Base-by-base conservation (phyloP, 2,797 vertebrate genomes). In the Poeciliopsis turneri region DNA sequence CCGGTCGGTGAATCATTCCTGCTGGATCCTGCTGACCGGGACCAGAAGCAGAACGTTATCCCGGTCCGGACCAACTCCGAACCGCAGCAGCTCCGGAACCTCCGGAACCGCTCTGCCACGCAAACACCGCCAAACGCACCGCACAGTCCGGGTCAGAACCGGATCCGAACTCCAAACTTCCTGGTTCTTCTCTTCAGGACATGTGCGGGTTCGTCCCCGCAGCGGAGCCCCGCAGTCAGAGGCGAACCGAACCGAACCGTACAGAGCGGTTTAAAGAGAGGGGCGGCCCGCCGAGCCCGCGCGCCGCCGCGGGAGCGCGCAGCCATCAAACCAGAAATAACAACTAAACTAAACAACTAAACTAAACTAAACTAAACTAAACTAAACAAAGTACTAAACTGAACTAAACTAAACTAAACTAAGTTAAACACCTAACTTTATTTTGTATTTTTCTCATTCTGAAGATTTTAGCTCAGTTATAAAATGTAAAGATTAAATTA, bases 41-140 rank as follows among this genome's bases (percentile, higher is more conserved):
- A 20, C 33, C 33, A 39, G 16, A 39, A 18, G 9, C 51, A 9
- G 9, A 3, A 53, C 20, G 20, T 51, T 23, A n/a, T 3, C 51
- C 23, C 20, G 51, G 23, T 53, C 51, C 23, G 20, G 23, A 53
- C 51, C 20, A 51, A 51, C 49, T 51, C 18, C 20, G 49, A 51
- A 51, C 49, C 20, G 57, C 51, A 9, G 51, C 23, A 9, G 30
- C 9, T 36, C 18, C 59, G 8, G 41, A 41, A 41, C 41, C 18
- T 36, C 18, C 59, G 8, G 10, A 43, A 43, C 41, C 59, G 20
- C 33, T 20, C 61, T 92, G 91, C 92, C 92, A 92, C 91, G 90
- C 90, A 92, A 87, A 90, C 90, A 91, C 18, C 5, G 53, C 73
- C 13, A 12, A 66, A 1, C 85, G 81, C 2, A 86, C 84, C 90